Base-by-base conservation (phyloP, 1,140 invertebrate species). In the Paraescarpia echinospica region DNA sequence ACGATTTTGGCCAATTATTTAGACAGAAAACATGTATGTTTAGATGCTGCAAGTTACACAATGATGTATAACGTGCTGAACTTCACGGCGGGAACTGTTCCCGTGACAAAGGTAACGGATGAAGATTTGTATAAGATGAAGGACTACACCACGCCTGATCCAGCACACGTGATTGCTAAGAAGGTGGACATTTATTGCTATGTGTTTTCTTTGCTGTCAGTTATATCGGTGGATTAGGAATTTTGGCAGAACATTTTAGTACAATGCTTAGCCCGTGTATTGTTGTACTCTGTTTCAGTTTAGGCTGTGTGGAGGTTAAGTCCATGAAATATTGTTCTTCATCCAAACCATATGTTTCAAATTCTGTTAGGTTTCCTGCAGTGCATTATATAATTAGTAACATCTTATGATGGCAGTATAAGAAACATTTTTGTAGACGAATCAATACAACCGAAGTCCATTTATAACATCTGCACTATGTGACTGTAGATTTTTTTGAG, bases 11-110 rank as follows among this genome's bases (percentile, higher is more conserved):
- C 1, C 8, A 9, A 51, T 0, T 9, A 31, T 27, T 6, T 77
- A 77, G 27, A 77, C 27, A 77, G 59, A 31, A 18, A 18, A 18
- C 34, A 1, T 35, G 18, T 91, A 12, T 91, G 93, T 94, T 48
- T 91, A 95, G 95, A 92, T 92, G 93, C 93, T 90, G 91, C 93
- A 1, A 93, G 92, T 0, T 95, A 95, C 93, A 95, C 95, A 48
- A 51, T 92, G 33, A 88, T 95, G 35, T 96, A 94, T 91, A 96
- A 96, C 92, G 6, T 95, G 33, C 90, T 96, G 22, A 94, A 96
- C 92, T 96, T 94, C 91, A 95, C 95, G 27, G 94, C 95, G 90
- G 95, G 95, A 2, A 93, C 91, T 91, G 89, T 96, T 22, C 95
- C 95, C 35, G 95, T 96, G 77, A 95, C 95, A 92, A 95, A 93